Evolutionary conservation across 2,797 vertebrate species (phyloP).

Genomic region (Gadopsis bispinosus): DNA sequence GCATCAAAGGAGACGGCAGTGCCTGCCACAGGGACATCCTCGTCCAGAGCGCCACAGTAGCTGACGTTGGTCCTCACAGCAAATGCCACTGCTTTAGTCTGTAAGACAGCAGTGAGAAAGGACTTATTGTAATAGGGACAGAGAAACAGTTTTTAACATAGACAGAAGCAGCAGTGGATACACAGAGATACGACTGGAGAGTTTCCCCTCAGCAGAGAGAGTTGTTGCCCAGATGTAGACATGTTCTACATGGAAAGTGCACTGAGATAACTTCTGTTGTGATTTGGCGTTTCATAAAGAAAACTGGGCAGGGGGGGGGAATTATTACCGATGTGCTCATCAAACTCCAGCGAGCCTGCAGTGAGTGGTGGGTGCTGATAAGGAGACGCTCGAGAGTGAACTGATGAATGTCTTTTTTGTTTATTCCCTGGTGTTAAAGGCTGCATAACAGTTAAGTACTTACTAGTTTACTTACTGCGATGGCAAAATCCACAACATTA

Average conservation of each 20-base stretch:
- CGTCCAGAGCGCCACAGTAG: conserved; percentile 96
- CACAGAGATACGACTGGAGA: not conserved
- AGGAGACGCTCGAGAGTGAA: not conserved
- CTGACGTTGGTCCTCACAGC: conserved; percentile 98
- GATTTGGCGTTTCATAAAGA: no score
- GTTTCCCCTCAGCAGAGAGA: not conserved
- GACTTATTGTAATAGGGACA: not conserved
- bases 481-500: no score
- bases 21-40: conserved; percentile 95
- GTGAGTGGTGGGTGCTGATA: conserved; percentile 20
- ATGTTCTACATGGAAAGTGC: no score
- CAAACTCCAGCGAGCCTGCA: conserved; percentile 19
- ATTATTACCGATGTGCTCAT: conserved; percentile 3
- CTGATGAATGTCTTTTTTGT: no score
- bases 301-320: no score
- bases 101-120: not conserved
- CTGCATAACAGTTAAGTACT: not conserved
- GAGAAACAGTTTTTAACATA: not conserved
- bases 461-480: not conserved
- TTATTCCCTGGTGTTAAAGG: not conserved
- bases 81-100: conserved; percentile 97
- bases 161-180: no score
- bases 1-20: conserved; percentile 97
- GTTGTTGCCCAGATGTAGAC: no score
- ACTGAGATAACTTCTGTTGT: no score